Evolutionary conservation across 1,140 invertebrate genomes (phyloP), one percentile per base, ranked within the genome.

Genomic region (Drosophila pandora): DNA sequence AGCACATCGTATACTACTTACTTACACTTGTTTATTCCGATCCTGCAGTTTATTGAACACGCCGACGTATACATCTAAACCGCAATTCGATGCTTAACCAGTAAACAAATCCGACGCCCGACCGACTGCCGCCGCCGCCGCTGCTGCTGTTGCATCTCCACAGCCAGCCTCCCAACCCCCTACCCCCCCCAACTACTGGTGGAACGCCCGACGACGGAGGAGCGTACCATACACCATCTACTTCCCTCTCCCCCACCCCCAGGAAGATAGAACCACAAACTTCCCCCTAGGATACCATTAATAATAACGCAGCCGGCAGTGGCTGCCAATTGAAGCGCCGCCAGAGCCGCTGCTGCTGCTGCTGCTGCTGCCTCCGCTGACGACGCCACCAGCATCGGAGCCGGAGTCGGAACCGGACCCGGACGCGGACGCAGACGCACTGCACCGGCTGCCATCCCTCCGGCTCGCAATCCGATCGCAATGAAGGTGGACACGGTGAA

Each of bases 401-500:
- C 34, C 34, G 34, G 34, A 37, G 34, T n/a, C 34, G 34, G 34
- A 32, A 32, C 32, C 32, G 32, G 32, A 32, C 8, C 32, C 32
- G 32, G 32, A 32, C 32, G 8, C 57, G 75, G 65, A 47, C 50
- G 67, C 59, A 67, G 67, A 49, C 59, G 68, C 58, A 8, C 60
- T 61, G 68, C 72, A 64, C 53, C 48, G 53, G 54, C 30, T 59
- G 48, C 64, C 32, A 37, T 50, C 30, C 54, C 23, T 25, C 23
- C 17, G 37, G 39, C 8, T 41, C 12, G 39, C 12, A 43, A 43
- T 17, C 41, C 41, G 41, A 43, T 43, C 41, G 41, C 34, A n/a
- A 97, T 97, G 97, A 97, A 97, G 94, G 96, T 97, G 83, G 97
- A 97, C 88, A 94, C 95, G 89, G 94, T 94, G 74, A 96, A 97